Evolutionary conservation across 2,113 vertebrate species (phyloP).

Genomic region (Galemys pyrenaicus): DNA sequence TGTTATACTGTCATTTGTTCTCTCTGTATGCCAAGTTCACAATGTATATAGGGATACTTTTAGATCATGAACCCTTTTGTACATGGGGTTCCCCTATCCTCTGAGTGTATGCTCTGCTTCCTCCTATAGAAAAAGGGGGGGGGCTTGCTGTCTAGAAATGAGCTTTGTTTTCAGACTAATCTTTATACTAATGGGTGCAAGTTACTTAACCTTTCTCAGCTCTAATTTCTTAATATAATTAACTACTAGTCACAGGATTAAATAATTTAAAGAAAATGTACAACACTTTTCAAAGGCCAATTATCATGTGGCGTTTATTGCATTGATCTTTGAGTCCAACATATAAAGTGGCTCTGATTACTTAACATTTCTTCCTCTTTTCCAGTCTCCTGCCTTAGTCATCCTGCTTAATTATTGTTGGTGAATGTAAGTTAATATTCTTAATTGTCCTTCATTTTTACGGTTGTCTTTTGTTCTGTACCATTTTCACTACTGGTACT

Average conservation of each 20-base stretch:
- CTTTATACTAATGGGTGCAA: background rate
- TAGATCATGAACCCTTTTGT: background rate
- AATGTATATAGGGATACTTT: background rate
- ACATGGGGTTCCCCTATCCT: background rate
- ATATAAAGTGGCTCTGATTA: background rate
- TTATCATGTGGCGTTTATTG: background rate
- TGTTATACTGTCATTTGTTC: background rate
- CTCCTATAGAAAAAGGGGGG: background rate
- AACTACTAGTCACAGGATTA: background rate
- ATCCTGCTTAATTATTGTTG: background rate
- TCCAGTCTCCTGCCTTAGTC: background rate
- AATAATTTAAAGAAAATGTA: background rate
- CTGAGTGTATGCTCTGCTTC: background rate
- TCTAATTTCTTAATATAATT: background rate
- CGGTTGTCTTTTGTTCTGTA: slow-evolving; percentile 24
- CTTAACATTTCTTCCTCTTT: background rate
- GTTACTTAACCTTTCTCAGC: background rate
- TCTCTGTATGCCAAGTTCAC: background rate
- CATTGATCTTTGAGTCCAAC: background rate
- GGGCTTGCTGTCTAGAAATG: background rate
- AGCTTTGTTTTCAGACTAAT: background rate
- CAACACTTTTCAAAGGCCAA: background rate
- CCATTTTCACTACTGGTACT: background rate
- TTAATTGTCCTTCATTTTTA: background rate
- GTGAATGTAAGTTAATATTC: background rate